Evolutionary conservation across 2,888 invertebrate species (phyloP).

Genomic region (Drosophila fulvimacula): DNA sequence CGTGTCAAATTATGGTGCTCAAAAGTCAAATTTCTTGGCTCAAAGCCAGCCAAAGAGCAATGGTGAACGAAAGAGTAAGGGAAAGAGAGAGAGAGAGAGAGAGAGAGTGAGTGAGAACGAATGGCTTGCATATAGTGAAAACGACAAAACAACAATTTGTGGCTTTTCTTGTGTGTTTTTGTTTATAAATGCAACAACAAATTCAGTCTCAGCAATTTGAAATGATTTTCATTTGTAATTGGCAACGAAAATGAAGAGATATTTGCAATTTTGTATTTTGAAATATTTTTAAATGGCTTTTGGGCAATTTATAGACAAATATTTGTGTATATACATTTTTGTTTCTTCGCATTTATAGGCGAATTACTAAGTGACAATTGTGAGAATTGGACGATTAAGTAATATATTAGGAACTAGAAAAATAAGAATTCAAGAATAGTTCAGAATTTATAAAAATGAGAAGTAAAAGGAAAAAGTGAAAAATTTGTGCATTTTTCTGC

Average conservation of each 20-base stretch:
- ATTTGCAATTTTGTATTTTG: slow-evolving; percentile 26
- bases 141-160: slow-evolving; percentile 36
- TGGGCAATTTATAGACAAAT: slow-evolving; percentile 18
- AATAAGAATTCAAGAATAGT: background rate
- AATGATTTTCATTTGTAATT: slow-evolving; percentile 42
- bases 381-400: background rate
- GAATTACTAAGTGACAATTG: background rate
- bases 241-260: slow-evolving; percentile 43
- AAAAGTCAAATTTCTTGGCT: slow-evolving; percentile 70
- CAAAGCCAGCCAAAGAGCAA: slow-evolving; percentile 29
- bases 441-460: background rate
- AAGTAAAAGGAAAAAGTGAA: background rate
- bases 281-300: slow-evolving; percentile 27
- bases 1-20: slow-evolving; percentile 75
- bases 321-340: background rate
- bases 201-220: slow-evolving; percentile 25
- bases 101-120: background rate
- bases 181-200: slow-evolving; percentile 35
- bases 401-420: background rate
- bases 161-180: slow-evolving; percentile 20
- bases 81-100: background rate
- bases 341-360: background rate
- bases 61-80: background rate
- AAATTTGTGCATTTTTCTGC: background rate
- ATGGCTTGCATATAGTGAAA: background rate